Percentiles rank a stretch among this genome's conserved stretches.
Evolutionary conservation across 2,113 vertebrate genomes (phyloP).

Genomic region (Erythrolamprus reginae): DNA sequence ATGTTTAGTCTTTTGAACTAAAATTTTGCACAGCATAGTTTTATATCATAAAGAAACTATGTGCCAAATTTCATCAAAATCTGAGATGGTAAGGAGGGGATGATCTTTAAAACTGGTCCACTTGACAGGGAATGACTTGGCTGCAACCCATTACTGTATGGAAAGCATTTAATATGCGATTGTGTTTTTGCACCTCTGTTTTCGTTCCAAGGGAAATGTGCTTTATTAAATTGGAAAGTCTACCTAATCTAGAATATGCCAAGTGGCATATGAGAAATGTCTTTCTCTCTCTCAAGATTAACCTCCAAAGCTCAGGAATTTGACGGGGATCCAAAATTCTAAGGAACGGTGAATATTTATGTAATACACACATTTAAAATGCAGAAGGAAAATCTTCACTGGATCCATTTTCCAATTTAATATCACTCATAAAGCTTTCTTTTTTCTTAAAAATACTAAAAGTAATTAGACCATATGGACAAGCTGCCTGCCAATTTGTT

Average conservation of each 20-base stretch:
- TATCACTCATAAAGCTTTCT: slow-evolving; percentile 54
- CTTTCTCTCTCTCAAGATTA: background rate
- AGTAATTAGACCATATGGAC: slow-evolving; percentile 67
- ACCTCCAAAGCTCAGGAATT: background rate
- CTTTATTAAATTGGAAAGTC: background rate
- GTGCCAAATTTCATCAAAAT: no score
- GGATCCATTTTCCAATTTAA: slow-evolving; percentile 45
- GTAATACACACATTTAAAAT: background rate
- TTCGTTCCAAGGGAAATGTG: background rate
- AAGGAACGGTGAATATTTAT: background rate
- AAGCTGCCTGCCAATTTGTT: slow-evolving; percentile 43
- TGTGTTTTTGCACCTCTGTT: background rate
- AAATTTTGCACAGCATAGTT: no score
- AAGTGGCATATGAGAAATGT: background rate
- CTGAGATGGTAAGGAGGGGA: no score
- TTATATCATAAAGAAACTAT: no score
- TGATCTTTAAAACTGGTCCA: no score
- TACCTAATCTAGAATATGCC: background rate
- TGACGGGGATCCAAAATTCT: background rate
- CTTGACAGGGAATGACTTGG: no score
- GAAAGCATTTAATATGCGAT: background rate
- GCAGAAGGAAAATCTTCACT: slow-evolving; percentile 2
- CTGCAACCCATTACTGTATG: no score
- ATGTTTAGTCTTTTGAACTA: no score
- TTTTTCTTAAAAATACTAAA: slow-evolving; percentile 55